Evolutionary conservation across 2,888 invertebrate species (phyloP).

Genomic region (Sinopyrophorus schimmeli): DNA sequence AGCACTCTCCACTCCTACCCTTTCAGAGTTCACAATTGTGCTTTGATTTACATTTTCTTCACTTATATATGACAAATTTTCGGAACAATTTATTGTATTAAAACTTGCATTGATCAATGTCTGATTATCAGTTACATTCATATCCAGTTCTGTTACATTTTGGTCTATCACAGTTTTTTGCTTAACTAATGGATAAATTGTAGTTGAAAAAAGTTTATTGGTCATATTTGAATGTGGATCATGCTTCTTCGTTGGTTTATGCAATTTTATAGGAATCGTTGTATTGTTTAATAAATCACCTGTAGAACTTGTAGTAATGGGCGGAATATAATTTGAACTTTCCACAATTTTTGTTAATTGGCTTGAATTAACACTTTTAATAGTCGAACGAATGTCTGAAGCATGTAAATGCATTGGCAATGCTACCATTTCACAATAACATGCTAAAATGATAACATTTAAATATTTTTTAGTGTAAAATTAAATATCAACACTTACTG

Average conservation of each 20-base stretch:
- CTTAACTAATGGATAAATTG: constrained; percentile 37
- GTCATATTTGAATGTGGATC: constrained; percentile 21
- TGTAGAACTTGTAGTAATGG: constrained; percentile 32
- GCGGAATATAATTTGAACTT: constrained; percentile 38
- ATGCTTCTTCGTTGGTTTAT: constrained; percentile 27
- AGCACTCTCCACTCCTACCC: constrained; percentile 23
- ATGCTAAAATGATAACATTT: constrained; percentile 23
- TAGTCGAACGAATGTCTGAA: constrained; percentile 6
- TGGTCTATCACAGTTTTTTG: constrained; percentile 52
- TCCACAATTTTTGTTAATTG: constrained; percentile 35
- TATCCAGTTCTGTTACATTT: constrained; percentile 39
- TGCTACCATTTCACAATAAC: constrained; percentile 39
- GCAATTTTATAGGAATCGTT: constrained; percentile 14
- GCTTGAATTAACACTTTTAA: too few species aligned
- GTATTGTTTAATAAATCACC: constrained; percentile 15
- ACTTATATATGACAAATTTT: constrained; percentile 42
- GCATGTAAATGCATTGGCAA: constrained; percentile 22
- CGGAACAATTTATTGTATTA: constrained; percentile 42
- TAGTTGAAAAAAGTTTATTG: constrained; percentile 29
- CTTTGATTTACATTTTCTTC: constrained; percentile 30
- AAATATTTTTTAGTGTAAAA: background rate
- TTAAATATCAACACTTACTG: constrained; percentile 15
- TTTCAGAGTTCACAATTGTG: constrained; percentile 29
- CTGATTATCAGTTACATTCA: constrained; percentile 43
- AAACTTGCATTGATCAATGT: constrained; percentile 38